Percentiles rank a stretch among this genome's conserved stretches.
These are phyloP conservation scores for Acleris holmiana DNA, from an alignment of 2,888 invertebrate species.

Conservation along the genomic window DNA sequence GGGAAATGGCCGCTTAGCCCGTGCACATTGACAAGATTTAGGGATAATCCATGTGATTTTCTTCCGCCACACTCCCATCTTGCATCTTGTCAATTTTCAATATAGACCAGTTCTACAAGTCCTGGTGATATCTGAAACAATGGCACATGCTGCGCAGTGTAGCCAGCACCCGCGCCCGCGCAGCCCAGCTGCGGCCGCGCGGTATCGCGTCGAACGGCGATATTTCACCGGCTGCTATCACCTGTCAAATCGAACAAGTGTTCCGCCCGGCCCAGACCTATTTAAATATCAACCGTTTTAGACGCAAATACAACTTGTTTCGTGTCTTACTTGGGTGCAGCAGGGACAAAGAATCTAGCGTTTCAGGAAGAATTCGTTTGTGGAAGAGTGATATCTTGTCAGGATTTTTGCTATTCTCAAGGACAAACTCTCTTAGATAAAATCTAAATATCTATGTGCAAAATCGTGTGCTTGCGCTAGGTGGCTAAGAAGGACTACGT, in stretches of 20 bases:
- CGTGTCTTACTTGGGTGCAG: slow-evolving; percentile 50
- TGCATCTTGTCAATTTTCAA: too few relatives aligned
- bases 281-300: slow-evolving; percentile 78
- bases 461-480: too few relatives aligned
- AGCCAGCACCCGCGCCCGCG: slow-evolving; percentile 40
- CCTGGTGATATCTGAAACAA: not conserved
- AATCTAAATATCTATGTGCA: too few relatives aligned
- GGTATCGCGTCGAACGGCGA: slow-evolving; percentile 63
- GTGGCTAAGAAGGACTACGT: too few relatives aligned
- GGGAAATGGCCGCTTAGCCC: too few relatives aligned
- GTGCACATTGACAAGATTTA: too few relatives aligned
- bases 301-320: slow-evolving; percentile 66
- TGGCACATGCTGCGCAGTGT: slow-evolving; percentile 15
- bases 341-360: slow-evolving; percentile 47
- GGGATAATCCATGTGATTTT: too few relatives aligned
- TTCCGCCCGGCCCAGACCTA: slow-evolving; percentile 73
- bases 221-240: slow-evolving; percentile 79
- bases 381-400: too few relatives aligned
- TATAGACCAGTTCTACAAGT: too few relatives aligned
- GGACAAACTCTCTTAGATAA: too few relatives aligned
- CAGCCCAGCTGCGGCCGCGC: slow-evolving; percentile 67
- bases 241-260: slow-evolving; percentile 82
- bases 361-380: not conserved
- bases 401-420: too few relatives aligned
- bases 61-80: too few relatives aligned